phyloP scores from a whole-genome alignment of 2,797 vertebrate species.

The Hybognathus amarus region DNA sequence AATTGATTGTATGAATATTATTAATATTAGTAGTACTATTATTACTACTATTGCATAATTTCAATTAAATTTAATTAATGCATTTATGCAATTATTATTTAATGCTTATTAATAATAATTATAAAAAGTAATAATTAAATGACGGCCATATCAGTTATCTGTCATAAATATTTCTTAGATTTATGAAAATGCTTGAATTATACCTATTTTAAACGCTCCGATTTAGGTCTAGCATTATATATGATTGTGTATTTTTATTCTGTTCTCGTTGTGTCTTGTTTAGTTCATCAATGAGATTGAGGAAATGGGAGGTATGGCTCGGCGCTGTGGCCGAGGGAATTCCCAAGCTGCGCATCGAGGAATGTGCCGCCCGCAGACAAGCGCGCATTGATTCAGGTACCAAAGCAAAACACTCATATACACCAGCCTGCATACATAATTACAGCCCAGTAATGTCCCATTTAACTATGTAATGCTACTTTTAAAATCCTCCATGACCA shows the following conservation, averaged over 20 bases:
- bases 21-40: no score
- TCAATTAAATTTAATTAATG: neutral
- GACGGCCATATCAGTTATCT: neutral
- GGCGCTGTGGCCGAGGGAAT: constrained; percentile 94
- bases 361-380: constrained; percentile 95
- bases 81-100: neutral
- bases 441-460: neutral
- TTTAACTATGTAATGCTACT: neutral
- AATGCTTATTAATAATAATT: neutral
- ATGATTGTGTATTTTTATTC: neutral
- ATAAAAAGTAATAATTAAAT: neutral
- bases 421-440: neutral
- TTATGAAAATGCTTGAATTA: neutral
- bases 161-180: neutral
- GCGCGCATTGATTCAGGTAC: constrained; percentile 97
- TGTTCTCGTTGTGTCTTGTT: neutral
- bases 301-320: constrained; percentile 98
- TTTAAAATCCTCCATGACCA: neutral
- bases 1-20: neutral
- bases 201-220: neutral
- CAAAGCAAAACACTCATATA: neutral
- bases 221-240: neutral
- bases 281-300: constrained; percentile 94
- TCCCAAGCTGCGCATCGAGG: constrained; percentile 97
- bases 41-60: neutral